phyloP scores from a whole-genome alignment of 2,888 invertebrate species.

The Cremastinae sp. region DNA sequence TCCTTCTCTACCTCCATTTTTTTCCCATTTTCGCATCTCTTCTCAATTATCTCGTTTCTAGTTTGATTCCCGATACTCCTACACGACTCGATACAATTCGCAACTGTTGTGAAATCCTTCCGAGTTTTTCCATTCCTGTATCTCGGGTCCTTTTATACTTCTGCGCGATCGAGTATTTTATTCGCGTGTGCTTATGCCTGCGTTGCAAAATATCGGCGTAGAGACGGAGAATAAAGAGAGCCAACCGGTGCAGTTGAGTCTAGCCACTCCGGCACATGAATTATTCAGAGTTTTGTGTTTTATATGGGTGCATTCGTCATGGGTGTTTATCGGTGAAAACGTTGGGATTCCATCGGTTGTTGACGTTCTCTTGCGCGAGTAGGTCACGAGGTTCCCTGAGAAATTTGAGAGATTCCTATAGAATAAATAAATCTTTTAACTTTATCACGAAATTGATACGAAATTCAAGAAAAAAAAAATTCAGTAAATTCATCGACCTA shows the following conservation, averaged over 20 bases:
- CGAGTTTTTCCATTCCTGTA: conserved; percentile 6
- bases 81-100: conserved; percentile 17
- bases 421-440: conserved; percentile 2
- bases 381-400: conserved; percentile 30
- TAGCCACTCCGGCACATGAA: conserved; percentile 67
- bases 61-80: conserved; percentile 24
- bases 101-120: conserved; percentile 23
- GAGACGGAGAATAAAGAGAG: conserved; percentile 35
- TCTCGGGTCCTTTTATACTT: neutral
- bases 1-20: neutral
- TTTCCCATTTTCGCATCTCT: neutral
- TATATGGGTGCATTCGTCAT: conserved; percentile 67
- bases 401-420: conserved; percentile 17
- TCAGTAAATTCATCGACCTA: neutral
- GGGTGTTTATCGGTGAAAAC: conserved; percentile 70
- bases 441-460: neutral
- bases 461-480: neutral
- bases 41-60: conserved; percentile 21
- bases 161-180: too few species aligned
- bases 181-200: conserved; percentile 18
- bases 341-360: conserved; percentile 66
- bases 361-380: conserved; percentile 30
- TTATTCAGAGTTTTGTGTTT: conserved; percentile 69
- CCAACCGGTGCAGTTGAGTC: conserved; percentile 66
- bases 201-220: conserved; percentile 59